A percentile compares a stretch with the other conserved stretches of the same genome.
Evolutionary conservation across 2,888 invertebrate species (phyloP).

Genomic region (Steinernema scapterisci): DNA sequence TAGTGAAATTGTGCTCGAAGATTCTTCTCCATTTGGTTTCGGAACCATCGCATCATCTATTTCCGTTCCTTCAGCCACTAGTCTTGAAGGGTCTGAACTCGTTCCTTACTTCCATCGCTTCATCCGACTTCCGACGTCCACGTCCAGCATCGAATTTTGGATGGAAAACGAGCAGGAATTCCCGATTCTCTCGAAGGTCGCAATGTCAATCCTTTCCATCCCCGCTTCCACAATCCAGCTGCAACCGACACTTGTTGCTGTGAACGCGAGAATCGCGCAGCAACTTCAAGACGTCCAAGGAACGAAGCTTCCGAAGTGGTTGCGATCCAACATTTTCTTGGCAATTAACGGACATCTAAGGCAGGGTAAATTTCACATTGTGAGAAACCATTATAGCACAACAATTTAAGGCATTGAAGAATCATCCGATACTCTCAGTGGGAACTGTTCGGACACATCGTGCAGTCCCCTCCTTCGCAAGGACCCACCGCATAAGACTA

Average conservation of each 20-base stretch:
- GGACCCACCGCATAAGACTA: not conserved
- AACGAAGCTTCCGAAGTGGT: not conserved
- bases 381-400: not conserved
- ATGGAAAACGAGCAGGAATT: slow-evolving; percentile 5
- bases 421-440: not conserved
- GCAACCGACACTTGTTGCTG: not conserved
- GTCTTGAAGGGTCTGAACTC: slow-evolving; percentile 18
- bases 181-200: slow-evolving; percentile 4
- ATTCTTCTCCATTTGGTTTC: slow-evolving; percentile 9
- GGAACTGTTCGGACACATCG: not conserved
- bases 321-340: not conserved
- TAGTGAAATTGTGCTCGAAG: slow-evolving; percentile 20
- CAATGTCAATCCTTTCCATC: not conserved
- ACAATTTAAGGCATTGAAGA: not conserved
- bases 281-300: not conserved
- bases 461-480: not conserved
- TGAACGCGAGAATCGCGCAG: not conserved
- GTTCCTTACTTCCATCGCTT: slow-evolving; percentile 17
- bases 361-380: not conserved
- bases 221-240: not conserved
- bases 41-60: not conserved
- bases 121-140: slow-evolving; percentile 4
- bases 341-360: not conserved
- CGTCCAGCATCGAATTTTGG: slow-evolving; percentile 13
- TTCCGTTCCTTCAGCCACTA: slow-evolving; percentile 4